phyloP scores from a whole-genome alignment of 2,797 vertebrate genomes.

The Danio jaintianensis region DNA sequence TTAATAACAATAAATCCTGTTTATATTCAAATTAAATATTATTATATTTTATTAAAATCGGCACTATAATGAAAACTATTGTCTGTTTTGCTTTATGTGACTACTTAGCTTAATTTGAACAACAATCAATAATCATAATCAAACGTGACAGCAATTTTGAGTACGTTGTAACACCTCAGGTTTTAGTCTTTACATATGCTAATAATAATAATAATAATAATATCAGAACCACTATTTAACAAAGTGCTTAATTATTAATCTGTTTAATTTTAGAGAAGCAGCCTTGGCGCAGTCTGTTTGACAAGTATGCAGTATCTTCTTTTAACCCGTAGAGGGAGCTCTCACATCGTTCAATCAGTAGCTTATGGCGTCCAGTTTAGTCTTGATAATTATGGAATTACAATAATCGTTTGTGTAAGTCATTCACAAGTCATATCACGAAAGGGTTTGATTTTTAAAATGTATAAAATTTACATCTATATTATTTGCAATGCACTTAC shows the following conservation, averaged over 20 bases:
- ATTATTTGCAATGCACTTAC: neutral
- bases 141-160: neutral
- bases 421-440: neutral
- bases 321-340: conserved; percentile 77
- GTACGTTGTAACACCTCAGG: neutral
- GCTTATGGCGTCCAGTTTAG: neutral
- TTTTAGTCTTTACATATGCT: neutral
- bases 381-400: conserved; percentile 41
- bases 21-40: neutral
- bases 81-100: neutral
- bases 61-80: neutral
- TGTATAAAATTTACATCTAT: neutral
- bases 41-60: too few relatives aligned
- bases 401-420: conserved; percentile 2
- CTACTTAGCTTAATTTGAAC: neutral
- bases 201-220: neutral
- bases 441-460: neutral
- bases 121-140: neutral
- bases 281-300: neutral
- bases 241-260: neutral
- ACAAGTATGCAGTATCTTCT: conserved; percentile 60
- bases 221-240: neutral
- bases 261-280: neutral
- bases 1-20: neutral
- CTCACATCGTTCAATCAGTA: conserved; percentile 20